Evolutionary conservation across 2,888 invertebrate genomes (phyloP), one percentile per base, ranked within the genome.

Genomic region (Agrochola litura): DNA sequence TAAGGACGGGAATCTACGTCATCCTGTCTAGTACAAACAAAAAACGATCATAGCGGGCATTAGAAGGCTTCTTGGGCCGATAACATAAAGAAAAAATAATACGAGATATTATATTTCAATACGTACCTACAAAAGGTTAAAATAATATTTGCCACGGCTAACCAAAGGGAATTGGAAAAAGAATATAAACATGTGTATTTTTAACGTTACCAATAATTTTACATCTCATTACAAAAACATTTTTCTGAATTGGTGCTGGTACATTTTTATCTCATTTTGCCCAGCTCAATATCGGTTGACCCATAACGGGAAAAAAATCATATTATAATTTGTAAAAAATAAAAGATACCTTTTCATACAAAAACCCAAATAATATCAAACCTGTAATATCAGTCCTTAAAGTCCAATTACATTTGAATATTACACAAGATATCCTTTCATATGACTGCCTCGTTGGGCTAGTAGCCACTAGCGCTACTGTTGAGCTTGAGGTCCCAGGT

Each of bases 231-330:
- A 76, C 5, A 22, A 30, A 46, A 69, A 66, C 41, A 14, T 63
- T 81, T 67, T 81, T 61, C 60, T 63, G 66, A 67, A 77, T 58
- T 67, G 37, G 30, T n/a, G 10, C 46, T 3, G 56, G 19, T 63
- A 66, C n/a, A 61, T 49, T 81, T 65, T 54, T 69, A 41, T 76
- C 64, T 64, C 30, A 64, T 64, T 58, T 74, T 12, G 0, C 43
- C 6, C 0, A 56, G 54, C 54, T 61, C 1, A 14, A 75, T 64
- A 64, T 46, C 43, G 30, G 14, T 10, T 41, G 37, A 60, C 37
- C 14, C 0, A n/a, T 30, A 49, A 37, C 41, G 12, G 10, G 22
- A 63, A 71, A 56, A 76, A 54, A 37, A 54, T 14, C 14, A n/a
- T 37, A 37, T 12, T 37, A 37, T 12, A 37, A 22, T 41, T 60